A percentile compares a stretch with the other conserved stretches of the same genome.
Evolutionary conservation across 2,113 vertebrate genomes (phyloP).

Genomic region (Chrysochloris asiatica): DNA sequence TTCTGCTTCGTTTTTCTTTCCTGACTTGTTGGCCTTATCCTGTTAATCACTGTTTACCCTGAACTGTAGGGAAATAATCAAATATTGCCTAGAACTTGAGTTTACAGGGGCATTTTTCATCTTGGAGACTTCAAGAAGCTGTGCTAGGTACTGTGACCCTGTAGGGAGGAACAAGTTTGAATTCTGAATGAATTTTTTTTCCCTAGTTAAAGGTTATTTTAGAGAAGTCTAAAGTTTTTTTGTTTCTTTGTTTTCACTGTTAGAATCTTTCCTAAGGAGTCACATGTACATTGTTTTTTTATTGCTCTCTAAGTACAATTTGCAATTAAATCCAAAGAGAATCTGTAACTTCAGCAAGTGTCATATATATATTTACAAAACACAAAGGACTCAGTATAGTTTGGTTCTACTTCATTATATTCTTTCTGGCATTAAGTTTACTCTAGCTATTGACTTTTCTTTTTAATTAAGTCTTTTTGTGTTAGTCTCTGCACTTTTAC

Average conservation of each 20-base stretch:
- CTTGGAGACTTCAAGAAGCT: conserved; percentile 46
- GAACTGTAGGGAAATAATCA: conserved; percentile 59
- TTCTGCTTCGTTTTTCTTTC: background rate
- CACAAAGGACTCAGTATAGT: background rate
- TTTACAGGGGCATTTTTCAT: conserved; percentile 57
- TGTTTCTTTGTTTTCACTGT: background rate
- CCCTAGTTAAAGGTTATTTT: background rate
- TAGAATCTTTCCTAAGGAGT: background rate
- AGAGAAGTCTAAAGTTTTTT: background rate
- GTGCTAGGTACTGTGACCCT: background rate
- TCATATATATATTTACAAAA: background rate
- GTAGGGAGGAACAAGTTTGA: background rate
- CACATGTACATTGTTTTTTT: background rate
- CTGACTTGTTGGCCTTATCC: conserved; percentile 45
- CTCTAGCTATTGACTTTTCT: background rate
- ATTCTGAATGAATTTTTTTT: conserved; percentile 43
- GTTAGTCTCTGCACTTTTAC: conserved; percentile 18
- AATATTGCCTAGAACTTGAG: conserved; percentile 14
- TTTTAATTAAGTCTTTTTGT: background rate
- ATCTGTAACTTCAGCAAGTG: background rate
- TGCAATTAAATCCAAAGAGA: background rate
- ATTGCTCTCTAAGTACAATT: background rate
- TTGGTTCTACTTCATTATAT: background rate
- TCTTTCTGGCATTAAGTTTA: background rate
- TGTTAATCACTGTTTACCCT: conserved; percentile 58